These are phyloP conservation scores for Nematostella vectensis DNA, from an alignment of 92 coral and sea anemone species.

Conservation along the genomic window DNA sequence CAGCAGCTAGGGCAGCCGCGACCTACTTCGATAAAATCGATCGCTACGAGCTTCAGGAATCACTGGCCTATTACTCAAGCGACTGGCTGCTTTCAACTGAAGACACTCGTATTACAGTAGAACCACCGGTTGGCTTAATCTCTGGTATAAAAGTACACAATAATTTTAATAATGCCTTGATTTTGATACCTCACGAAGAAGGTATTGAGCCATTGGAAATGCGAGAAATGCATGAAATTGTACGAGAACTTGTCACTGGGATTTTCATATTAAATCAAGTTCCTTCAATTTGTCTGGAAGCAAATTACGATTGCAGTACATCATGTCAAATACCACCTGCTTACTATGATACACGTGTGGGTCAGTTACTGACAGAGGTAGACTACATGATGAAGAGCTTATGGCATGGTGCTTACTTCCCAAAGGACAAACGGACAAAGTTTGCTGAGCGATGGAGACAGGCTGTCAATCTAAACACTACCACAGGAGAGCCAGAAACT, in stretches of 20 bases:
- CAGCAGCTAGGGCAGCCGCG: slow-evolving; percentile 85
- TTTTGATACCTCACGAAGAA: slow-evolving; percentile 79
- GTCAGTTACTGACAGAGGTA: slow-evolving; percentile 82
- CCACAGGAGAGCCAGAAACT: slow-evolving; percentile 94
- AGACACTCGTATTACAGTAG: slow-evolving; percentile 79
- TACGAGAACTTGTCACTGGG: slow-evolving; percentile 86
- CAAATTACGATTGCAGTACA: slow-evolving; percentile 85
- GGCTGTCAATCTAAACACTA: slow-evolving; percentile 84
- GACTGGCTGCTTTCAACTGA: slow-evolving; percentile 95
- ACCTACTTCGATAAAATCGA: slow-evolving; percentile 98
- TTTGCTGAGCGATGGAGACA: slow-evolving; percentile 99
- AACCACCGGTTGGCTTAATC: slow-evolving; percentile 85
- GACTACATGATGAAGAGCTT: slow-evolving; percentile 98
- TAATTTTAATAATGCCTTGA: slow-evolving; percentile 63
- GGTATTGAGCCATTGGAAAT: slow-evolving; percentile 73
- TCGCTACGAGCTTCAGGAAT: slow-evolving; percentile 91
- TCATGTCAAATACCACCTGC: slow-evolving; percentile 96
- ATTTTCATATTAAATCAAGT: slow-evolving; percentile 81
- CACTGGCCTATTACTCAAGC: slow-evolving; percentile 71
- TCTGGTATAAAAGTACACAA: slow-evolving; percentile 77
- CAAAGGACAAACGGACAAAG: slow-evolving; percentile 90
- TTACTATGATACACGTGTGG: slow-evolving; percentile 87
- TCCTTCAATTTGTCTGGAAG: slow-evolving; percentile 85
- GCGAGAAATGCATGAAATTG: slow-evolving; percentile 95
- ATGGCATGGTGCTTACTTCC: slow-evolving; percentile 99